Evolutionary conservation across 2,888 invertebrate genomes (phyloP).

Genomic region (Cephus pulcher): DNA sequence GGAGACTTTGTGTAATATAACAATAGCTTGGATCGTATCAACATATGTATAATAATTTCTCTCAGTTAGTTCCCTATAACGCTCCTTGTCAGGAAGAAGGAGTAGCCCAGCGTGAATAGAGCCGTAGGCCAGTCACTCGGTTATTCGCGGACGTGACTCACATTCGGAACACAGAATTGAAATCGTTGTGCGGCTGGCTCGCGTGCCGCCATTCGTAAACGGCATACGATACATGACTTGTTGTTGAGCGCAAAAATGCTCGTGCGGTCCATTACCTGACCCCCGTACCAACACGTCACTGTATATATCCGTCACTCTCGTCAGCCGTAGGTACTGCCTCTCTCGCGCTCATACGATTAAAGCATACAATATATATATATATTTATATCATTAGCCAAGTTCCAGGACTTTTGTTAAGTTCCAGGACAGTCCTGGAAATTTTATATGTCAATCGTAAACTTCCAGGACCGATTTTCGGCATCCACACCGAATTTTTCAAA

Average conservation of each 20-base stretch:
- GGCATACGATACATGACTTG: not conserved
- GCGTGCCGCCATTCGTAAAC: not conserved
- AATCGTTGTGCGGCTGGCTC: not conserved
- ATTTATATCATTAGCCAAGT: no score
- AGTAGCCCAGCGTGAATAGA: not conserved
- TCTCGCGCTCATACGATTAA: not conserved
- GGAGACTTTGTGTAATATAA: not conserved
- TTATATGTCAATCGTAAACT: no score
- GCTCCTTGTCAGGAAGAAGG: not conserved
- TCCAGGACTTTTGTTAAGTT: no score
- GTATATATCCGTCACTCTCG: not conserved
- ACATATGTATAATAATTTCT: not conserved
- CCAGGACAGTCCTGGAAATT: no score
- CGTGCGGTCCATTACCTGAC: not conserved
- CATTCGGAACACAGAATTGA: conserved; percentile 8
- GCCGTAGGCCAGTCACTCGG: conserved; percentile 7
- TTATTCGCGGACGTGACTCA: conserved; percentile 52
- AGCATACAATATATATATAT: not conserved
- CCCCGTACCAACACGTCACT: not conserved
- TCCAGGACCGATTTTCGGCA: no score
- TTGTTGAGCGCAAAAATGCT: not conserved
- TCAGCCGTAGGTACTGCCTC: not conserved
- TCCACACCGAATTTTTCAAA: no score
- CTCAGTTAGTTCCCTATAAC: not conserved
- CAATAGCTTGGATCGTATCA: not conserved